Evolutionary conservation across 1,140 invertebrate species (phyloP).

Genomic region (Drosophila mayri): DNA sequence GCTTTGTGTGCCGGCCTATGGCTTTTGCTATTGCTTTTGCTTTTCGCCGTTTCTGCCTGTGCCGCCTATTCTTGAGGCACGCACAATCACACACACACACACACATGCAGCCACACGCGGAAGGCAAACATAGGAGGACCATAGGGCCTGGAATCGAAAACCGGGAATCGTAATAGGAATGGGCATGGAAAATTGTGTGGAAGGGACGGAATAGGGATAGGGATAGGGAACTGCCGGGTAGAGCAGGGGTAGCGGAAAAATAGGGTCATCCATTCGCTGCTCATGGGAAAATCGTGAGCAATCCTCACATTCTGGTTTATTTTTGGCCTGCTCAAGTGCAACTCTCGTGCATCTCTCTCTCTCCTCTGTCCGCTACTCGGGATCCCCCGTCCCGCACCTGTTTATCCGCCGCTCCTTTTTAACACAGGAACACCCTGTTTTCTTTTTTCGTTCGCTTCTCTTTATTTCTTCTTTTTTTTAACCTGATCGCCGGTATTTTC

Average conservation of each 20-base stretch:
- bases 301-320: conserved; percentile 50
- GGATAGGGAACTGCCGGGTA: conserved; percentile 13
- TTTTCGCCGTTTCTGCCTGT: conserved; percentile 42
- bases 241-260: conserved; percentile 39
- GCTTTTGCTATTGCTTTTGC: conserved; percentile 41
- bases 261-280: conserved; percentile 70
- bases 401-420: conserved; percentile 38
- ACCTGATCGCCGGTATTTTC: conserved; percentile 71
- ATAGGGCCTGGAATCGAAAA: conserved; percentile 37
- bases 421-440: conserved; percentile 59
- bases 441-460: conserved; percentile 5
- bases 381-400: conserved; percentile 54
- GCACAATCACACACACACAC: conserved; percentile 29
- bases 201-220: conserved; percentile 7
- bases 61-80: conserved; percentile 65
- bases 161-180: conserved; percentile 31
- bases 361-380: neutral
- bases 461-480: conserved; percentile 33
- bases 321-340: conserved; percentile 44
- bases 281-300: conserved; percentile 38
- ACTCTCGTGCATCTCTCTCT: conserved; percentile 23
- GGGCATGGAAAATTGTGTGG: conserved; percentile 13
- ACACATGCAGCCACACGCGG: conserved; percentile 18
- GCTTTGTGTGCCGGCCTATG: conserved; percentile 69
- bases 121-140: conserved; percentile 42